Base-by-base conservation (phyloP, 1,140 invertebrate genomes). In the Papilio dardanus region DNA sequence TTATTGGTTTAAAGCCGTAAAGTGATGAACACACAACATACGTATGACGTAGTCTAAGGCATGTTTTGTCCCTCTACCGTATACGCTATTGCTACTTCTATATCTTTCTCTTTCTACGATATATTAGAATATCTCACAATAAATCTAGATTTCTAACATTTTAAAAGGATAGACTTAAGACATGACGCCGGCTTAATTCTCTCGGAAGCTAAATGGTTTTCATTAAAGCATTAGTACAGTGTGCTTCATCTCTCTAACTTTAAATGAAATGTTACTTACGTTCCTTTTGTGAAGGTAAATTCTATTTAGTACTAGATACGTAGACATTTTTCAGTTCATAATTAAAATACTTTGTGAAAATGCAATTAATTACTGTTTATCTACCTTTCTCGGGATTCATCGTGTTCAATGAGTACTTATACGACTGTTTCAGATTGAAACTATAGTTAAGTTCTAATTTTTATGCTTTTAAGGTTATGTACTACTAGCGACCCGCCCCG, bases 201-300 rank as follows among this genome's bases (percentile, higher is more conserved):
- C 50, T 54, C 21, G 21, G 50, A 54, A 54, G 50, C 50, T 54
- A 54, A 54, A 24, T 54, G 50, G 21, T 21, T 54, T 54, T 54
- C 21, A 54, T 54, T 54, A 54, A 54, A 16, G 14, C 21, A 24
- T 54, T 24, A 54, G 50, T 2, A 28, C 50, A 24, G 21, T 24
- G 21, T 3, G 21, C 50, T 54, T 24, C 10, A 54, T 54, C 50
- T 54, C 7, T 12, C 24, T 24, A 24, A 3, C 21, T 54, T 54
- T 54, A 54, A 24, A 54, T 54, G 12, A 54, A 54, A 24, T 16
- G 21, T 54, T 54, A 54, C 19, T 21, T 54, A 54, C 3, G 10
- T 54, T 54, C 19, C 3, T 54, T 54, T 54, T 24, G 50, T 46
- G 19, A 21, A 50, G 46, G n/a, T 50, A 54, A 54, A 54, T 19